A percentile compares a stretch with the other conserved stretches of the same genome.
phyloP scores from a whole-genome alignment of 2,888 invertebrate genomes.

The Lasioglossum pauxillum region DNA sequence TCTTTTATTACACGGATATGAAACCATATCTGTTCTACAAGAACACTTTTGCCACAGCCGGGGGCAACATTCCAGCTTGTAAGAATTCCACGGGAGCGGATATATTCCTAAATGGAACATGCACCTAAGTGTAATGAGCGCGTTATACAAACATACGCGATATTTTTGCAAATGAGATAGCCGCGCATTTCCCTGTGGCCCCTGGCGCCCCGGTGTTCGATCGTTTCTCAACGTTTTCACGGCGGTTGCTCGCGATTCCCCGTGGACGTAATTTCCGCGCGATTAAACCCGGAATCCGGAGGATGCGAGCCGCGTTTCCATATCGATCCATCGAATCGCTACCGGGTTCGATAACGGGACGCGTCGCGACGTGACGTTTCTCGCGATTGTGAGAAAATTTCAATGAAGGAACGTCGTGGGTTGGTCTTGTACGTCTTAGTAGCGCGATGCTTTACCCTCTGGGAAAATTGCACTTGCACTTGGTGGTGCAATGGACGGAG shows the following conservation, averaged over 20 bases:
- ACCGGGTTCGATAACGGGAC: not conserved
- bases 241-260: not conserved
- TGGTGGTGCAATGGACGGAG: not conserved
- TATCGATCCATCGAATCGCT: not conserved
- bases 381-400: not conserved
- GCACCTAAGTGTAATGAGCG: not conserved
- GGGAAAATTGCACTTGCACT: not conserved
- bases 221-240: not conserved
- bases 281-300: slow-evolving; percentile 32
- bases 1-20: not conserved
- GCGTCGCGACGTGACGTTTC: not conserved
- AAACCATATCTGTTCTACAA: not conserved
- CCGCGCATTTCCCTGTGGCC: not conserved
- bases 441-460: not conserved
- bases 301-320: not conserved
- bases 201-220: not conserved
- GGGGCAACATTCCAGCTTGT: not conserved
- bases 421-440: not conserved
- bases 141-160: not conserved
- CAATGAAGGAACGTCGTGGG: not conserved
- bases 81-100: not conserved
- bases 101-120: not conserved
- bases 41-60: not conserved
- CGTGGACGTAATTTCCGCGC: slow-evolving; percentile 23
- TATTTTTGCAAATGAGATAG: not conserved